Conservation (phyloP, 1,140 invertebrate genomes). For the Zaprionus gabonicus region DNA sequence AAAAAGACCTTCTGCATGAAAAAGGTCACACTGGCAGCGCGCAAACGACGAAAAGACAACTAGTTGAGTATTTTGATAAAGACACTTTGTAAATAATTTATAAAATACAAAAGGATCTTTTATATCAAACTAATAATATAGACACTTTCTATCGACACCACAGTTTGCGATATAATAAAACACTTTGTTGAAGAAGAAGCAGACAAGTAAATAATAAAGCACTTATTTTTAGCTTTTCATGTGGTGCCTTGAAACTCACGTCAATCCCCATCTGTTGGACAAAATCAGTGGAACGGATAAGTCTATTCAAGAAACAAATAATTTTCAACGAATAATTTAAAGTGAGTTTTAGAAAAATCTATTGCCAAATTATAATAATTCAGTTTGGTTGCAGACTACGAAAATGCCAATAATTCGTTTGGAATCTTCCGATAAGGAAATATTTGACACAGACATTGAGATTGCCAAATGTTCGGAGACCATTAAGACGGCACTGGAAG, state of each 20-base stretch:
- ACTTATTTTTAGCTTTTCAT: constrained; percentile 44
- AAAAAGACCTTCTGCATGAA: not conserved
- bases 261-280: constrained; percentile 19
- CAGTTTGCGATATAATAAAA: constrained; percentile 10
- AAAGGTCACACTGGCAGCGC: constrained; percentile 21
- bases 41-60: not conserved
- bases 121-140: not conserved
- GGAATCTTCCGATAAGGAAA: constrained; percentile 97
- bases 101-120: not conserved
- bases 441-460: constrained; percentile 98
- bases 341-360: not conserved
- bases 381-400: not conserved
- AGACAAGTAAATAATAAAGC: constrained; percentile 34
- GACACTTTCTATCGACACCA: constrained; percentile 9
- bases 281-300: constrained; percentile 12
- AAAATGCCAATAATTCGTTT: constrained; percentile 94
- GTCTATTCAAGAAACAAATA: not conserved
- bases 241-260: constrained; percentile 41
- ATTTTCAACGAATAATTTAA: not conserved
- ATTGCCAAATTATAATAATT: not conserved
- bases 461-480: constrained; percentile 99
- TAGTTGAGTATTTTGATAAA: not conserved
- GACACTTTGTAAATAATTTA: not conserved
- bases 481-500: constrained; percentile 99
- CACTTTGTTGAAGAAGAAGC: constrained; percentile 7